Evolutionary conservation across 2,888 invertebrate genomes (phyloP).

Genomic region (Metallyticus violacea): DNA sequence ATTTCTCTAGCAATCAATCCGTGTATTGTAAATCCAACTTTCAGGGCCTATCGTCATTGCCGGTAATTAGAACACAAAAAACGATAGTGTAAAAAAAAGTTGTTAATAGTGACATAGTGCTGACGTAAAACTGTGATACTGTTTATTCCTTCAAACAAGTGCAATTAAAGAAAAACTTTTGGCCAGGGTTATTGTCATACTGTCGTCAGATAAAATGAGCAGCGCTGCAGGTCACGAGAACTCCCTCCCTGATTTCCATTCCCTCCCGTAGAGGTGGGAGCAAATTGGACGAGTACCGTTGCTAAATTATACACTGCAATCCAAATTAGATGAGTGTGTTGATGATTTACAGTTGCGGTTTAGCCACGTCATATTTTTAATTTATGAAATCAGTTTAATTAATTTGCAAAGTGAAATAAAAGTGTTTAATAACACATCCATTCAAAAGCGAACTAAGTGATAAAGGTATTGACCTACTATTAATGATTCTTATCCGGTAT

Average conservation of each 20-base stretch:
- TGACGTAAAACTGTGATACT: too few species aligned
- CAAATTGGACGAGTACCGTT: background rate
- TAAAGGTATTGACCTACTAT: background rate
- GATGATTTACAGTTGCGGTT: background rate
- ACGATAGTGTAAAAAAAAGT: too few species aligned
- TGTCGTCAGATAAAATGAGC: background rate
- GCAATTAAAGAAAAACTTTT: too few species aligned
- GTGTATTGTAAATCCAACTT: too few species aligned
- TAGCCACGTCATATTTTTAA: background rate
- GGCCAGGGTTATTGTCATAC: background rate
- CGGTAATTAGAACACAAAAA: too few species aligned
- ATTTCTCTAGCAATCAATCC: too few species aligned
- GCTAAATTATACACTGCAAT: background rate
- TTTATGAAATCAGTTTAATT: background rate
- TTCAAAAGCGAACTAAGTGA: background rate
- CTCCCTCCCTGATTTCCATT: background rate
- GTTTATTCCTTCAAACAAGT: too few species aligned
- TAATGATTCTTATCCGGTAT: too few species aligned
- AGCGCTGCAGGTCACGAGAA: background rate
- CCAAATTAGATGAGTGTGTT: background rate
- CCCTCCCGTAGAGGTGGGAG: background rate
- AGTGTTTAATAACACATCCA: background rate
- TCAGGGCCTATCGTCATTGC: too few species aligned
- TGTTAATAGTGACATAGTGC: too few species aligned
- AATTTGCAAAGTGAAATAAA: background rate